phyloP scores from a whole-genome alignment of 1,140 invertebrate genomes.

The Hylyphantes graminicola region DNA sequence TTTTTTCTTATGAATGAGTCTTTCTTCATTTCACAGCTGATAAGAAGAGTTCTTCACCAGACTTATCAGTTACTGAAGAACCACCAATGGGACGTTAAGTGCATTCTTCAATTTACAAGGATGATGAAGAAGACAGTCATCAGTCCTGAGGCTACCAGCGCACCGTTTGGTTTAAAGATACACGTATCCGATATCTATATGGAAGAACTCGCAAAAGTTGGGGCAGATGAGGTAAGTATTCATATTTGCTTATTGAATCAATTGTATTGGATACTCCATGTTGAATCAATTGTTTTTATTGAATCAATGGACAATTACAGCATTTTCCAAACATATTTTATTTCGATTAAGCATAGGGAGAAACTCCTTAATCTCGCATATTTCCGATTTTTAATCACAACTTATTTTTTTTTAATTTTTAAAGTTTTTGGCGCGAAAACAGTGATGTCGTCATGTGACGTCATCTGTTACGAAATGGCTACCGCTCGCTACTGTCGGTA shows the following conservation, averaged over 20 bases:
- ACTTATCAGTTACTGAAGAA: slow-evolving; percentile 75
- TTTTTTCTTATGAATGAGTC: neutral
- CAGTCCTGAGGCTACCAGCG: slow-evolving; percentile 64
- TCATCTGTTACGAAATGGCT: no score
- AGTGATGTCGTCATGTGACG: no score
- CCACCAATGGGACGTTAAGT: slow-evolving; percentile 69
- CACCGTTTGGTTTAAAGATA: slow-evolving; percentile 77
- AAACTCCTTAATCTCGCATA: no score
- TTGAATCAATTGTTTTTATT: no score
- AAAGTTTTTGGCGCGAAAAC: no score
- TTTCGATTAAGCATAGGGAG: no score
- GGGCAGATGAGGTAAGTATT: slow-evolving; percentile 63
- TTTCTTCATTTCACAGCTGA: slow-evolving; percentile 73
- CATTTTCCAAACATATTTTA: no score
- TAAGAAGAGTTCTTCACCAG: slow-evolving; percentile 81
- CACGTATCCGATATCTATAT: slow-evolving; percentile 87
- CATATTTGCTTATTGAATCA: neutral
- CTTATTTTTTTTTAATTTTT: no score
- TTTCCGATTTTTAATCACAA: no score
- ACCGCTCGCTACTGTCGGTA: no score
- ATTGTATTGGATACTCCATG: neutral
- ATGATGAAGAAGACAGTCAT: slow-evolving; percentile 70
- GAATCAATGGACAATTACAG: no score
- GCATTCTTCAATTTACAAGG: slow-evolving; percentile 72
- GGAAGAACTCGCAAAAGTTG: slow-evolving; percentile 88